A percentile compares a stretch with the other conserved stretches of the same genome.
phyloP scores from a whole-genome alignment of 2,797 vertebrate species.

The Hypotaenidia philippensis region DNA sequence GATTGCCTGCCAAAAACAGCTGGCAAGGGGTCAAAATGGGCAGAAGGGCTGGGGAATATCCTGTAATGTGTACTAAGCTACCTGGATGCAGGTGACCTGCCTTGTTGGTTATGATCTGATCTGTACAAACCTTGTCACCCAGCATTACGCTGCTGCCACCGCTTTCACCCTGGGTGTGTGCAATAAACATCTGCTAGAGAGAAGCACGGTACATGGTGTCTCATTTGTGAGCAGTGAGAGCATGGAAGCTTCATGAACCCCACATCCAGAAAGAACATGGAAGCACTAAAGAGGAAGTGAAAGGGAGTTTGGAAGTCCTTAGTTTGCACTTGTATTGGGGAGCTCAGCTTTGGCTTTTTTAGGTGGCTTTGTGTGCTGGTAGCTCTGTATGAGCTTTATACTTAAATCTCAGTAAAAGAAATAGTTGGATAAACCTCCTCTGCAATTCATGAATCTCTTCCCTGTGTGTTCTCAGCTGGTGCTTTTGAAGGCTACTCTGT shows the following conservation, averaged over 20 bases:
- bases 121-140: neutral
- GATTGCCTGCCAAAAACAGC: neutral
- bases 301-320: neutral
- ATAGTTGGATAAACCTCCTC: neutral
- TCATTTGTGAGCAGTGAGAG: neutral
- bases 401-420: constrained; percentile 12
- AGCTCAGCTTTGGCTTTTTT: neutral
- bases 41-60: neutral
- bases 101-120: neutral
- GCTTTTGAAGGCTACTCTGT: constrained; percentile 7
- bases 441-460: constrained; percentile 46
- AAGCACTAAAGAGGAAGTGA: neutral
- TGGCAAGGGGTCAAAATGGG: neutral
- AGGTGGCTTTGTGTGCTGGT: neutral
- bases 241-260: neutral
- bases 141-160: neutral
- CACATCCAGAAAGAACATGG: neutral
- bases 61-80: neutral
- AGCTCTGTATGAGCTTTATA: neutral
- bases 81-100: neutral
- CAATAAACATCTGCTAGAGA: neutral
- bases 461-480: constrained; percentile 33
- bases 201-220: neutral
- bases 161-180: neutral
- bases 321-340: neutral